phyloP scores from a whole-genome alignment of 1,140 invertebrate genomes.

The Gryon sp. region DNA sequence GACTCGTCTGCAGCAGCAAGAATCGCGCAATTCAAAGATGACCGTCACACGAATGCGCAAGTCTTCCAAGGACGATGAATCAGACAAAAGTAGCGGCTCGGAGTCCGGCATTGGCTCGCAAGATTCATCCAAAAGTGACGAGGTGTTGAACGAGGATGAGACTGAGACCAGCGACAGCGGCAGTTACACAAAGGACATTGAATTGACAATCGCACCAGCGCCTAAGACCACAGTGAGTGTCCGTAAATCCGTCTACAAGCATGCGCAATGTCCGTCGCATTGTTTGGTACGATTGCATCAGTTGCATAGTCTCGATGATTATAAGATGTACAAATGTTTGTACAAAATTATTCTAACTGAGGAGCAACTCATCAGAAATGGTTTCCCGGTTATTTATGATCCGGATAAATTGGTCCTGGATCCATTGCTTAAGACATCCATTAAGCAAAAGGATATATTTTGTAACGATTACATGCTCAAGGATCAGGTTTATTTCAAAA shows the following conservation, averaged over 20 bases:
- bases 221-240: too few relatives aligned
- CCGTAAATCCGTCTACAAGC: too few relatives aligned
- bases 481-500: slow-evolving; percentile 27
- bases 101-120: slow-evolving; percentile 25
- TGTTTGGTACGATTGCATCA: not conserved
- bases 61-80: slow-evolving; percentile 13
- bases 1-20: slow-evolving; percentile 58
- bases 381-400: slow-evolving; percentile 85
- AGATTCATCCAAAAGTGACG: slow-evolving; percentile 21
- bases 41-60: not conserved
- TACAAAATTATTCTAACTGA: slow-evolving; percentile 78
- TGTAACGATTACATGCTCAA: slow-evolving; percentile 1
- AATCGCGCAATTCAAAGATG: not conserved
- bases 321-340: not conserved
- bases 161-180: slow-evolving; percentile 25
- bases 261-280: not conserved
- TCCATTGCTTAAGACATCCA: slow-evolving; percentile 31
- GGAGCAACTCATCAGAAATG: slow-evolving; percentile 84
- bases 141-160: slow-evolving; percentile 7
- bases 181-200: not conserved
- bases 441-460: slow-evolving; percentile 21
- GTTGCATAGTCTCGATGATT: too few relatives aligned
- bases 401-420: slow-evolving; percentile 74
- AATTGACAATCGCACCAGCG: too few relatives aligned
- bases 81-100: slow-evolving; percentile 27